Base-by-base conservation (phyloP, 2,888 invertebrate species). In the Andrena camellia region DNA sequence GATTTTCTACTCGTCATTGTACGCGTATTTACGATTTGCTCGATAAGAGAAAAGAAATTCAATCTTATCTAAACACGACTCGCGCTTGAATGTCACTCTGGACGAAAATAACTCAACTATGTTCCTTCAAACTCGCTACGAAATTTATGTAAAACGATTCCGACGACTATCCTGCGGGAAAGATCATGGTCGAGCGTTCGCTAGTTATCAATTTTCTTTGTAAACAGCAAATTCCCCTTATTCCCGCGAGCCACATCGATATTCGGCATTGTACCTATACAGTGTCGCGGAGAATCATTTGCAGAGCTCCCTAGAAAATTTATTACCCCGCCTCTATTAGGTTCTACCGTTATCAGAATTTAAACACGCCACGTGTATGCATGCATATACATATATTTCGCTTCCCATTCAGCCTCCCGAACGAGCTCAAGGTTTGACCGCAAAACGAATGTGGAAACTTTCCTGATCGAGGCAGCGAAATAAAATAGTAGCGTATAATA, bases 371-470 rank as follows among this genome's bases (percentile, higher is more conserved):
- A 8, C 20, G 54, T 13, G 23, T 42, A 42, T 4, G 42, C 17
- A 13, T 57, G 10, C 10, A 26, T 23, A 23, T 13, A 10, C 23
- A 57, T 23, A 23, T 13, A 57, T 57, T 57, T 72, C 71, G 62
- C 71, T 78, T 48, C 62, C 67, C 62, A 78, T 78, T 80, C 67
- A 71, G 48, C 33, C 71, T 67, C 48, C 54, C 23, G 59, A 80
- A 80, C 48, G 78, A 63, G 78, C 72, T 68, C 80, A 78, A 72
- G 72, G 80, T 62, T 78, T 67, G 42, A 60, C 77, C 42, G 57
- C 35, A 52, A 60, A 68, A 68, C 23, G 54, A 68, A 54, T 17
- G 54, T 68, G 67, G 52, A 70, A 59, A 59, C 59, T 35, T 59
- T 59, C 42, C n/a, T 59, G 42, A 59, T 69, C 42, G 57, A 69